Percentiles rank a stretch among this genome's conserved stretches.
Evolutionary conservation across 2,888 invertebrate genomes (phyloP).

Genomic region (Drosophila anomalata): DNA sequence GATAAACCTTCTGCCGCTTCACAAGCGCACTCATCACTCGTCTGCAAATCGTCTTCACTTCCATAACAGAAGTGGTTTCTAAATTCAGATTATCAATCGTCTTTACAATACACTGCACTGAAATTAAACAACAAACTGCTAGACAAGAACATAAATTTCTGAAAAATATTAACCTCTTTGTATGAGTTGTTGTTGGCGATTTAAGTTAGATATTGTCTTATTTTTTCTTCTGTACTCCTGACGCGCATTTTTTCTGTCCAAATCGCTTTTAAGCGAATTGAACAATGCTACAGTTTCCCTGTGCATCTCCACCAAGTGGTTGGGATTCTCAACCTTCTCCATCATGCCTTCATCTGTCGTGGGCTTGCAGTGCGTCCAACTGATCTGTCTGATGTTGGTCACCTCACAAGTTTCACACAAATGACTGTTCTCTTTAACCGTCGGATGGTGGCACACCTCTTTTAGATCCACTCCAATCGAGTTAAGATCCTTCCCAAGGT

Average conservation of each 20-base stretch:
- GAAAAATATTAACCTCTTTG: constrained; percentile 16
- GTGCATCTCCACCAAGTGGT: background rate
- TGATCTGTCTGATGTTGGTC: constrained; percentile 25
- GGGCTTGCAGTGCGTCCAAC: constrained; percentile 43
- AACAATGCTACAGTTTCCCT: background rate
- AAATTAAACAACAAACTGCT: background rate
- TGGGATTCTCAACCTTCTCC: background rate
- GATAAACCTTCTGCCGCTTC: constrained; percentile 9
- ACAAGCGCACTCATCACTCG: constrained; percentile 18
- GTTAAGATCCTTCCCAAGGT: background rate
- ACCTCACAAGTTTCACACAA: constrained; percentile 26
- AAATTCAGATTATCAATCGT: constrained; percentile 20
- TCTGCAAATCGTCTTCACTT: constrained; percentile 34
- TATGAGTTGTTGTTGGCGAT: constrained; percentile 20
- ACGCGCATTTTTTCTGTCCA: background rate
- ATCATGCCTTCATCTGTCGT: constrained; percentile 1
- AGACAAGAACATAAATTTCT: background rate
- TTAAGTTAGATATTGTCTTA: background rate
- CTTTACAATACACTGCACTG: constrained; percentile 41
- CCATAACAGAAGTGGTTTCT: constrained; percentile 4
- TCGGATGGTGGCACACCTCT: constrained; percentile 5
- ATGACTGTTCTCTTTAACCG: constrained; percentile 1
- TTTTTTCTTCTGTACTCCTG: background rate
- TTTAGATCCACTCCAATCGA: background rate
- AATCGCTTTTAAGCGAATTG: background rate